phyloP scores from a whole-genome alignment of 2,797 vertebrate species.

The Sebastes vulpes region DNA sequence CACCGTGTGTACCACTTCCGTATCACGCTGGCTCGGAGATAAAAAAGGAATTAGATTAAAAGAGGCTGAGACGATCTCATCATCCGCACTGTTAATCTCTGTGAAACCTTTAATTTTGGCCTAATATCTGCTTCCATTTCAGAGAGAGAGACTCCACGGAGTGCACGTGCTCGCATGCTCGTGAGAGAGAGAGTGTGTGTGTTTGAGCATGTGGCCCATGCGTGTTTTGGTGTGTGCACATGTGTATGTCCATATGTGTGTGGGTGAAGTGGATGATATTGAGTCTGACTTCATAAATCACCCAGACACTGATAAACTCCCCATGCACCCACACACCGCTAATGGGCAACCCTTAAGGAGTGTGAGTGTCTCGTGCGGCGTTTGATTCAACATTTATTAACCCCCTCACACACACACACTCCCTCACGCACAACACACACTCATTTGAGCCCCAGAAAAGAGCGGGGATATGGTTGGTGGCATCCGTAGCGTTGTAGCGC shows the following conservation, averaged over 20 bases:
- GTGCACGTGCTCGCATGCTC: slow-evolving; percentile 3
- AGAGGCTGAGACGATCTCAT: slow-evolving; percentile 77
- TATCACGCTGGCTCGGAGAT: slow-evolving; percentile 65
- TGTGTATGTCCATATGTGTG: slow-evolving; percentile 86
- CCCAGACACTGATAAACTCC: slow-evolving; percentile 88
- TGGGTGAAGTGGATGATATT: slow-evolving; percentile 87
- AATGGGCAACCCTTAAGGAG: slow-evolving; percentile 88
- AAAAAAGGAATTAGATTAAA: slow-evolving; percentile 79
- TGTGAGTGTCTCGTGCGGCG: slow-evolving; percentile 86
- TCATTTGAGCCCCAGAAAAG: slow-evolving; percentile 79
- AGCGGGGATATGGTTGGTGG: slow-evolving; percentile 75
- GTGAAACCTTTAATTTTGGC: slow-evolving; percentile 82
- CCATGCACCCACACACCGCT: slow-evolving; percentile 85
- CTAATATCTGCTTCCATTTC: slow-evolving; percentile 77
- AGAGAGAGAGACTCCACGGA: slow-evolving; percentile 2
- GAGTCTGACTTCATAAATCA: slow-evolving; percentile 89
- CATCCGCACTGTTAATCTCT: slow-evolving; percentile 81
- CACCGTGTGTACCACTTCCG: slow-evolving; percentile 39
- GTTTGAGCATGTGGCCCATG: slow-evolving; percentile 71
- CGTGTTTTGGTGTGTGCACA: slow-evolving; percentile 71
- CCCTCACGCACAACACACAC: slow-evolving; percentile 64
- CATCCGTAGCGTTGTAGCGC: slow-evolving; percentile 45
- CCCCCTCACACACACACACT: slow-evolving; percentile 72
- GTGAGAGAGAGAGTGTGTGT: neutral
- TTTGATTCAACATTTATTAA: slow-evolving; percentile 89